These are phyloP conservation scores for Dorcus hopei DNA, from an alignment of 2,888 invertebrate species.

Conservation along the genomic window DNA sequence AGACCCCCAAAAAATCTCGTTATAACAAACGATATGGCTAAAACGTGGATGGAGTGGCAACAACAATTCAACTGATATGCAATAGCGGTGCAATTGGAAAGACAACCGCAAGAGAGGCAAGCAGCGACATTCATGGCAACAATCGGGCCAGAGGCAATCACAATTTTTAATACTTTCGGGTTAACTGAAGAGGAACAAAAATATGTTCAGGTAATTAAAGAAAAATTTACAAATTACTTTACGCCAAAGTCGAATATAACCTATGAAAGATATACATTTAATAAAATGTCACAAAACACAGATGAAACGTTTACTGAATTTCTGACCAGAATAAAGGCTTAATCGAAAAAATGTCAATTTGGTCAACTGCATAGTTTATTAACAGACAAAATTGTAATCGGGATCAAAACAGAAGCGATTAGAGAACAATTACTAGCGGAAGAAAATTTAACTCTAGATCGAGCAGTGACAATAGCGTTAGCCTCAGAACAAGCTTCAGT, in stretches of 20 bases:
- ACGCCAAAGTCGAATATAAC: background rate
- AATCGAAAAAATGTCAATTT: background rate
- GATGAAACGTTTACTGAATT: background rate
- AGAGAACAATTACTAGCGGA: too few relatives aligned
- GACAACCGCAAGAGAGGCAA: background rate
- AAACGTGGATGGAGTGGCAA: background rate
- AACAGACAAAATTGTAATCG: background rate
- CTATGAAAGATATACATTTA: too few relatives aligned
- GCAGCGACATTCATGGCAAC: background rate
- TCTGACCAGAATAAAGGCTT: background rate
- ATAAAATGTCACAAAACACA: background rate
- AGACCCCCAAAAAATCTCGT: constrained; percentile 10
- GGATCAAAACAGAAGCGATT: background rate
- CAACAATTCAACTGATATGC: background rate
- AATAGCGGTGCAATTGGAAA: background rate
- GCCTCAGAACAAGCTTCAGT: too few relatives aligned
- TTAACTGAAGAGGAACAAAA: background rate
- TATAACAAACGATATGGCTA: background rate
- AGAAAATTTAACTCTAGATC: too few relatives aligned
- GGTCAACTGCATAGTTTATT: background rate
- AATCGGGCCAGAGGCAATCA: background rate
- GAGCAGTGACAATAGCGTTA: too few relatives aligned
- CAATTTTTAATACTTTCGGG: constrained; percentile 3
- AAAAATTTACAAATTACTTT: constrained; percentile 1
- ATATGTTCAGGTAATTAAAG: background rate